Evolutionary conservation across 2,113 vertebrate genomes (phyloP).

Genomic region (Odontesthes bonariensis): DNA sequence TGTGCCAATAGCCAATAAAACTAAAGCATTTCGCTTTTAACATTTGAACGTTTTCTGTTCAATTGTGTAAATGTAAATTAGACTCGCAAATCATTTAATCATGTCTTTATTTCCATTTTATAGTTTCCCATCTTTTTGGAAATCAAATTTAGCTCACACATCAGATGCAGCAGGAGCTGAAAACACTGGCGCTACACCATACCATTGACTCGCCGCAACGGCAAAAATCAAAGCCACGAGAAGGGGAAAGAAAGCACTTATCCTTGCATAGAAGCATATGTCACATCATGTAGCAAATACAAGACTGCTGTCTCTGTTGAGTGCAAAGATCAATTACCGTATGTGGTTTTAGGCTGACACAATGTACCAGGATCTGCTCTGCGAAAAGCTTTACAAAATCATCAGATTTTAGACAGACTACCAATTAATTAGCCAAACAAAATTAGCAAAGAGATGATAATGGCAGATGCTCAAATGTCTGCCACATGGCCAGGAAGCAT

Average conservation of each 20-base stretch:
- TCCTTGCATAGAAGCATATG: no score
- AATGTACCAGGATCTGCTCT: background rate
- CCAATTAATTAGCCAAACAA: constrained; percentile 44
- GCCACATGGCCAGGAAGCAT: constrained; percentile 16
- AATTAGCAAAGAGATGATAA: constrained; percentile 23
- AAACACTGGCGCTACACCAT: constrained; percentile 28
- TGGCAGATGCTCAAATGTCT: constrained; percentile 18
- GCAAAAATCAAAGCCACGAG: background rate
- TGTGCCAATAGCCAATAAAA: no score
- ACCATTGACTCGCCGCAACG: constrained; percentile 22
- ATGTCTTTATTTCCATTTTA: no score
- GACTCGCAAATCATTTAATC: no score
- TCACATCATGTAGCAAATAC: background rate
- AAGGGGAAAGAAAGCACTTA: background rate
- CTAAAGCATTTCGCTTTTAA: no score
- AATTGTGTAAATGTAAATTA: no score
- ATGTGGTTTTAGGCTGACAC: constrained; percentile 2
- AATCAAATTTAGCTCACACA: constrained; percentile 57
- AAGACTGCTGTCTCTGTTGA: background rate
- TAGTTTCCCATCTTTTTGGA: background rate
- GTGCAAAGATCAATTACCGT: background rate
- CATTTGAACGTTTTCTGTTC: no score
- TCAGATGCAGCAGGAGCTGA: constrained; percentile 31
- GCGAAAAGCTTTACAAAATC: constrained; percentile 23
- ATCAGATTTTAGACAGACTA: constrained; percentile 20